Conservation (phyloP, 2,888 invertebrate genomes). For the Temnothorax unifasciatus region DNA sequence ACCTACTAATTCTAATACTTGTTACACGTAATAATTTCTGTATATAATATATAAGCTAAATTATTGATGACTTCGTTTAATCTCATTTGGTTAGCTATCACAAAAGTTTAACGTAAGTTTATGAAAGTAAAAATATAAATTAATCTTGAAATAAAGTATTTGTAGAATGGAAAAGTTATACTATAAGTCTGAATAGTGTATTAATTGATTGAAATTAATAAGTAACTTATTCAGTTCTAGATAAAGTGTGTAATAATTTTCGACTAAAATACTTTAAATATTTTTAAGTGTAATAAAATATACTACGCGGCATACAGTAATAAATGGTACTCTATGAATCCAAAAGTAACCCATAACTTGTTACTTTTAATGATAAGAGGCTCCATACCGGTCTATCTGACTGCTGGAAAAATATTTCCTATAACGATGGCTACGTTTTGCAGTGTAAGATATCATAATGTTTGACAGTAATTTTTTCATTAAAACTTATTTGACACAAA, state of each 20-base stretch:
- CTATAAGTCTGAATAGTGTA: not conserved
- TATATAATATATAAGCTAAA: not conserved
- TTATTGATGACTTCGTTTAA: not conserved
- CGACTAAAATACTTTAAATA: not conserved
- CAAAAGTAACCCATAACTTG: constrained; percentile 37
- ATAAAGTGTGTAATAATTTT: not conserved
- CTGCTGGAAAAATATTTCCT: constrained; percentile 67
- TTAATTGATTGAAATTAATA: not conserved
- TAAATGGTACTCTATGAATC: constrained; percentile 44
- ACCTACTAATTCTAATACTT: not conserved
- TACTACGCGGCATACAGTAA: constrained; percentile 36
- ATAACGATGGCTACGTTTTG: constrained; percentile 63
- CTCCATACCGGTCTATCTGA: constrained; percentile 59
- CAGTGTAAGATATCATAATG: constrained; percentile 55
- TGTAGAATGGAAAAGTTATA: not conserved
- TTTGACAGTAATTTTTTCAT: not conserved
- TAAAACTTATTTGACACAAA: not conserved
- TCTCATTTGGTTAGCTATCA: not conserved
- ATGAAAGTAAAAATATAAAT: not conserved
- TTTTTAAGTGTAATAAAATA: constrained; percentile 54
- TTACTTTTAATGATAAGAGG: constrained; percentile 55
- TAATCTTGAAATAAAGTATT: not conserved
- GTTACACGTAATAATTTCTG: not conserved
- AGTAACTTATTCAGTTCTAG: not conserved
- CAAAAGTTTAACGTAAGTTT: not conserved